phyloP scores from a whole-genome alignment of 2,113 vertebrate genomes.

The Pelmatolapia mariae region DNA sequence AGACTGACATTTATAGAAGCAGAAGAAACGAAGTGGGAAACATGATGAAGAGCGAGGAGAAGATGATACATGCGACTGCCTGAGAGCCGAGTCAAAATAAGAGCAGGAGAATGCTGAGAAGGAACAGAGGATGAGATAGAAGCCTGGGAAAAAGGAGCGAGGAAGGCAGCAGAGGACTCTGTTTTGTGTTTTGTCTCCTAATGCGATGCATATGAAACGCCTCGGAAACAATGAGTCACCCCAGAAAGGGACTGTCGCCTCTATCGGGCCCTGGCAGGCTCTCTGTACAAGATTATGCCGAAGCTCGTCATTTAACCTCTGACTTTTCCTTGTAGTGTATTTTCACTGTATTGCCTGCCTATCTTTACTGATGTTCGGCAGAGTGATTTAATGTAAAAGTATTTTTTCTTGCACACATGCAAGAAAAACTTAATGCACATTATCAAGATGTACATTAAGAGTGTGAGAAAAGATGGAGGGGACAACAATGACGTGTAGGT shows the following conservation, averaged over 20 bases:
- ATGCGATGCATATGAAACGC: constrained; percentile 53
- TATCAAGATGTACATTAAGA: neutral
- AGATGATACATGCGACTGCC: neutral
- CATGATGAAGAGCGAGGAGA: neutral
- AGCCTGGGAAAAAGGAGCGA: neutral
- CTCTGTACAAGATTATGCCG: constrained; percentile 10
- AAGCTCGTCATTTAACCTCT: neutral
- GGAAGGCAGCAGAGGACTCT: neutral
- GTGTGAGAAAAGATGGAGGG: neutral
- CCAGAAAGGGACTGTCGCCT: constrained; percentile 32
- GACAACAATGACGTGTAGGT: constrained; percentile 33
- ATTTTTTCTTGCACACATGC: neutral
- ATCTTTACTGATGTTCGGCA: neutral
- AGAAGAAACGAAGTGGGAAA: neutral
- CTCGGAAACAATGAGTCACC: constrained; percentile 65
- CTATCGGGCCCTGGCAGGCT: constrained; percentile 21
- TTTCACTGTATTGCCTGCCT: neutral
- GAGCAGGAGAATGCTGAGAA: neutral
- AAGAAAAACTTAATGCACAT: neutral
- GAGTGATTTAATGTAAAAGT: neutral
- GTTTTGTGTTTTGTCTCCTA: constrained; percentile 55
- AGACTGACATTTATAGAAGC: neutral
- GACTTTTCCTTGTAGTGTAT: neutral
- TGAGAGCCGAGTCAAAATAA: neutral
- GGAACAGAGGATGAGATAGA: neutral